Percentiles rank a stretch among this genome's conserved stretches.
Conservation (phyloP, 1,140 invertebrate species). For the Temnothorax curvispinosus region DNA sequence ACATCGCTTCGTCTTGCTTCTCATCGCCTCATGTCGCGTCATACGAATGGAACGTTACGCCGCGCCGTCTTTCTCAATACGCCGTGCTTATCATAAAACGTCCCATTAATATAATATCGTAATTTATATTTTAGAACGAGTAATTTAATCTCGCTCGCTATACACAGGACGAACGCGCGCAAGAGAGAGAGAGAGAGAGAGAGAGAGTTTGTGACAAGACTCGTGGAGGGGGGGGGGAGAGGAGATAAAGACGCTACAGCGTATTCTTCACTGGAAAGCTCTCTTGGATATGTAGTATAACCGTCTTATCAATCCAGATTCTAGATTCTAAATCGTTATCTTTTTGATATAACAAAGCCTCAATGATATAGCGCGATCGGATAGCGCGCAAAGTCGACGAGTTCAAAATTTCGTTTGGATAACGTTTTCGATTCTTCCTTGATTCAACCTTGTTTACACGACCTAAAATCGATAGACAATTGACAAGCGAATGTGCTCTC, state of each 20-base stretch:
- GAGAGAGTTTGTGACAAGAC: no score
- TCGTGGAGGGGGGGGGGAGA: no score
- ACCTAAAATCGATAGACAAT: slow-evolving; percentile 73
- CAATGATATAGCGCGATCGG: neutral
- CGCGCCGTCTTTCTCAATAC: neutral
- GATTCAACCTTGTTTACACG: slow-evolving; percentile 73
- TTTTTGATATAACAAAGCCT: neutral
- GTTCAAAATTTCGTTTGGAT: slow-evolving; percentile 13
- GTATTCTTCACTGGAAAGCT: neutral
- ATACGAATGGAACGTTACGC: slow-evolving; percentile 41
- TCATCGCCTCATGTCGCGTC: neutral
- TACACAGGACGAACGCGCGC: neutral
- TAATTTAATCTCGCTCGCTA: neutral
- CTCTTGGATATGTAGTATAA: neutral
- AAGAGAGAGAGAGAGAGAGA: slow-evolving; percentile 5
- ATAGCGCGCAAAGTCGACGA: slow-evolving; percentile 10
- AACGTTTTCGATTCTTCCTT: slow-evolving; percentile 67
- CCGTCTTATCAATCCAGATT: neutral
- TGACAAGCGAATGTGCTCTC: slow-evolving; percentile 57
- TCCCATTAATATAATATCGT: neutral
- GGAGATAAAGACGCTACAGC: neutral
- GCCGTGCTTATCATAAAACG: neutral
- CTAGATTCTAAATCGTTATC: neutral
- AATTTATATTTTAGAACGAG: slow-evolving; percentile 40
- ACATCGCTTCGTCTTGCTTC: neutral